Conservation (phyloP, 2,888 invertebrate species). For the Thecophora atra region DNA sequence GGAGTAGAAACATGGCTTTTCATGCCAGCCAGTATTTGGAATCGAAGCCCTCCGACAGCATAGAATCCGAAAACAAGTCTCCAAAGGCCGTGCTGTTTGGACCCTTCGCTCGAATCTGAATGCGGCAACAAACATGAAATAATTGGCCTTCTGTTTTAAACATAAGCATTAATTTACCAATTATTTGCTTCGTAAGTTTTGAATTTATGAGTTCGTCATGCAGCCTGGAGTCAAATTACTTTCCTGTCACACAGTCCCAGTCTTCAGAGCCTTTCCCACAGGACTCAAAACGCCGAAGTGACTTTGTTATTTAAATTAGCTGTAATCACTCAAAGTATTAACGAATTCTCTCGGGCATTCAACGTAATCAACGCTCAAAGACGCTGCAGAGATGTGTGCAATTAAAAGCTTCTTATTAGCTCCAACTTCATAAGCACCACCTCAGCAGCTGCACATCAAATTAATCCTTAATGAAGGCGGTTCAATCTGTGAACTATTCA, state of each 20-base stretch:
- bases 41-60: not conserved
- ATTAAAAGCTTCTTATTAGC: slow-evolving; percentile 17
- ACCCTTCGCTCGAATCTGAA: slow-evolving; percentile 21
- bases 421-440: slow-evolving; percentile 11
- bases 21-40: not conserved
- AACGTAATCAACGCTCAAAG: slow-evolving; percentile 30
- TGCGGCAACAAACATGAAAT: slow-evolving; percentile 15
- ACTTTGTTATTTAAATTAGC: too few species aligned
- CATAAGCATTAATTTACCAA: slow-evolving; percentile 32
- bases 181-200: slow-evolving; percentile 21
- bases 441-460: not conserved
- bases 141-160: slow-evolving; percentile 28
- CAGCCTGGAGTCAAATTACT: too few species aligned
- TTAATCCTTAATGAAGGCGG: not conserved
- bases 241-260: not conserved
- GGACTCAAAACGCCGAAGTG: too few species aligned
- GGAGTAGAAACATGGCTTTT: not conserved
- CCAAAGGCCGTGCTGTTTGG: too few species aligned
- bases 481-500: not conserved
- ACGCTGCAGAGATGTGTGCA: slow-evolving; percentile 21
- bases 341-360: slow-evolving; percentile 24
- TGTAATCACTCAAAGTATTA: slow-evolving; percentile 17
- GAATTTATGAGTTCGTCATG: slow-evolving; percentile 26
- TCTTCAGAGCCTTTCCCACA: too few species aligned
- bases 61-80: too few species aligned